phyloP scores from a whole-genome alignment of 2,113 vertebrate species.

The Nestor notabilis region DNA sequence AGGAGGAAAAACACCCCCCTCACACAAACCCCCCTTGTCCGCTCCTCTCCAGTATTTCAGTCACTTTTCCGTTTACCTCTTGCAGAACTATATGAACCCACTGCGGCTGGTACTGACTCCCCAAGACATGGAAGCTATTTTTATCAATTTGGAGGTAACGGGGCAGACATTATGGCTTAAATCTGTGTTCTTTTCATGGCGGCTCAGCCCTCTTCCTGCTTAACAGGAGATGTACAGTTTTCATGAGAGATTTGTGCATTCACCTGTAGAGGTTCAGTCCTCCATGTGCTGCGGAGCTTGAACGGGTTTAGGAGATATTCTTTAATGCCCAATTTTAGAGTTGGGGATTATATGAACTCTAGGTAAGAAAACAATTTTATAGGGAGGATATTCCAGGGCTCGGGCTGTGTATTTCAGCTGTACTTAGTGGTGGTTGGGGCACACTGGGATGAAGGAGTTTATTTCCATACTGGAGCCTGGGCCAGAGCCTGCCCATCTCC shows the following conservation, averaged over 20 bases:
- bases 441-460: not conserved
- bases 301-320: not conserved
- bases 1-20: not conserved
- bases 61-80: not conserved
- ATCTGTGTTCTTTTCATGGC: not conserved
- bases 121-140: slow-evolving; percentile 90
- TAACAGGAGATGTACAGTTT: not conserved
- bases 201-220: not conserved
- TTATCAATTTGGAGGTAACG: slow-evolving; percentile 93
- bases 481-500: not conserved
- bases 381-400: not conserved
- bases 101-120: slow-evolving; percentile 87
- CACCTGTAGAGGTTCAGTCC: not conserved
- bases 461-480: not conserved
- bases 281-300: not conserved
- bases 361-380: not conserved
- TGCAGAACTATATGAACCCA: slow-evolving; percentile 94
- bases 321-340: not conserved
- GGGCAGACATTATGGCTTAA: fast-evolving
- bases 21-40: no score
- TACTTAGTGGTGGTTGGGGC: not conserved
- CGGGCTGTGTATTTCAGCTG: not conserved
- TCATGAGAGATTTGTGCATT: not conserved
- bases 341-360: not conserved
- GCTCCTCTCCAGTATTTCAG: not conserved